Percentiles rank a stretch among this genome's conserved stretches.
phyloP scores from a whole-genome alignment of 2,888 invertebrate genomes.

The Spatulosminthurus flaviceps region DNA sequence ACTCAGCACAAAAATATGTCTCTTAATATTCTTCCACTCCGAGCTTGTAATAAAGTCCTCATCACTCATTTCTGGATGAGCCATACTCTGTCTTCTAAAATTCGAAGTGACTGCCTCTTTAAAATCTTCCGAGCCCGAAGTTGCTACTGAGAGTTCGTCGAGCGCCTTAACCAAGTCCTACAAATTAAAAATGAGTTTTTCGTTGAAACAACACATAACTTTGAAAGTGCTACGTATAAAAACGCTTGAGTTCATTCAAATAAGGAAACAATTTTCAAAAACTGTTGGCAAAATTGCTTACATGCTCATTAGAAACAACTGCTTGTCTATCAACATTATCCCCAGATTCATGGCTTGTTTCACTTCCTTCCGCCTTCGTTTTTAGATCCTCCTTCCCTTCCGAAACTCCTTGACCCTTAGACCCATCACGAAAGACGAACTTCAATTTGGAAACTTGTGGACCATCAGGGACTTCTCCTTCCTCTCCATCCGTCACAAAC shows the following conservation, averaged over 20 bases:
- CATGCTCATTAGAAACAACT: not conserved
- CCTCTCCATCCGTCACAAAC: slow-evolving; percentile 33
- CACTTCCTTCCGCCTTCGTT: not conserved
- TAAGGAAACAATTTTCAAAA: too few species aligned
- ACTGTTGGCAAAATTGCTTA: too few species aligned
- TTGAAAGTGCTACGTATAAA: too few species aligned
- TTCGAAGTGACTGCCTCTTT: slow-evolving; percentile 45
- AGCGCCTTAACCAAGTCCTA: slow-evolving; percentile 55
- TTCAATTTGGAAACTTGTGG: slow-evolving; percentile 40
- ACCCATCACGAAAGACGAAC: slow-evolving; percentile 24
- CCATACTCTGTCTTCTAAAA: slow-evolving; percentile 34
- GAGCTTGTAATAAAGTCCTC: slow-evolving; percentile 51
- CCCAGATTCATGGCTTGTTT: not conserved
- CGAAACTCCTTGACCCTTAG: not conserved
- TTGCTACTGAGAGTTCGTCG: slow-evolving; percentile 58
- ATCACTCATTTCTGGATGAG: slow-evolving; percentile 10
- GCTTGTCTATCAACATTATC: not conserved
- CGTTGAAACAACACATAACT: too few species aligned
- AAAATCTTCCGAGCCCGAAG: slow-evolving; percentile 55
- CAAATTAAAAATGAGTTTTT: not conserved
- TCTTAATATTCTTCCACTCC: slow-evolving; percentile 81
- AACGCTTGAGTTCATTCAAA: too few species aligned
- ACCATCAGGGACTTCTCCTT: slow-evolving; percentile 47
- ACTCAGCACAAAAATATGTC: slow-evolving; percentile 94
- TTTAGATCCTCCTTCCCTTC: not conserved